Conservation (phyloP, 2,113 vertebrate genomes). For the Hippocampus mohnikei region DNA sequence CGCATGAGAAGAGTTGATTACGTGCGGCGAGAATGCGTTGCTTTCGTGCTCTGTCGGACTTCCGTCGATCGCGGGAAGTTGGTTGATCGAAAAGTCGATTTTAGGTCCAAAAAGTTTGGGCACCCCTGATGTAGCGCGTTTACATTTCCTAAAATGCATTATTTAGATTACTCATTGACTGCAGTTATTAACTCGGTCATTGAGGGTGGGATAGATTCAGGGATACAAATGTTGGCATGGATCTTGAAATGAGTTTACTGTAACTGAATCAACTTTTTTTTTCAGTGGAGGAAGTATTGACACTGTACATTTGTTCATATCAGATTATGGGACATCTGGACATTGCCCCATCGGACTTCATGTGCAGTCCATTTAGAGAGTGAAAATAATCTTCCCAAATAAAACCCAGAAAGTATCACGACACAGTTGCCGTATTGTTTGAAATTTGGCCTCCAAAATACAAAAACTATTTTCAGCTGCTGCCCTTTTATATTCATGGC, state of each 20-base stretch:
- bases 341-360: too few relatives aligned
- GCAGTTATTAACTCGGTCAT: not conserved
- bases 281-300: not conserved
- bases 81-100: too few relatives aligned
- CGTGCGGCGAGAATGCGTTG: too few relatives aligned
- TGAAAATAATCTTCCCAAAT: conserved; percentile 48
- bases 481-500: conserved; percentile 27
- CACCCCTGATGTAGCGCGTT: not conserved
- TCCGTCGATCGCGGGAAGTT: too few relatives aligned
- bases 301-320: conserved; percentile 58
- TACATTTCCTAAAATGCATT: not conserved
- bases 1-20: too few relatives aligned
- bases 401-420: conserved; percentile 29
- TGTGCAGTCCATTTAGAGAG: conserved; percentile 57
- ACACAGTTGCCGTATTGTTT: conserved; percentile 23
- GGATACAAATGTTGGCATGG: too few relatives aligned
- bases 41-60: too few relatives aligned
- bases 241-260: too few relatives aligned
- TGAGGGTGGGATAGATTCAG: not conserved
- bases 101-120: too few relatives aligned
- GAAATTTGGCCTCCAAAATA: conserved; percentile 13
- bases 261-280: too few relatives aligned
- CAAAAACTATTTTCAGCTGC: conserved; percentile 38
- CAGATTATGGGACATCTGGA: conserved; percentile 56
- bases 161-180: not conserved